Base-by-base conservation (phyloP, 1,140 invertebrate genomes). In the Scaptomyza hsui region DNA sequence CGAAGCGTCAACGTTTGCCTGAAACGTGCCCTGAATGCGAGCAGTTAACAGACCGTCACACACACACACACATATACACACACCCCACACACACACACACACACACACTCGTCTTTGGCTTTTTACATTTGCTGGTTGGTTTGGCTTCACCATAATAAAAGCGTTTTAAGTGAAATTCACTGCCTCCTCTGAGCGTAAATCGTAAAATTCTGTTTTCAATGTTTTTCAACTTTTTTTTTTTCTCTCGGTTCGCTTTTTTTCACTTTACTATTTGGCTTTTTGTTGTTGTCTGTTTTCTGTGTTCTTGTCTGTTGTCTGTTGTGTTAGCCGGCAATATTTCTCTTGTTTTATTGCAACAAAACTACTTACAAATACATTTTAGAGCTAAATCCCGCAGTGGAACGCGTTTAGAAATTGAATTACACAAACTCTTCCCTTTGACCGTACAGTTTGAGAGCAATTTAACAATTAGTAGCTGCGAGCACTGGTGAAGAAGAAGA, bases 131-230 rank as follows among this genome's bases (percentile, higher is more conserved):
- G 44, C 15, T 60, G 45, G 67, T 60, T 60, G 65, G 39, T 60
- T 60, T 60, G 65, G 71, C 57, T 49, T 44, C 59, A 68, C 70
- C 69, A 88, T 86, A 86, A 86, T 88, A 86, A 86, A 86, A 81
- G 81, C 75, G 85, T 86, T 86, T 86, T 88, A 86, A 86, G 81
- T 86, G 81, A 86, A 86, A 86, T 86, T 86, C 81, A 86, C 77
- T 78, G 53, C 76, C 81, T 70, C 51, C 32, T 0, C 32, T 0
- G 62, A 75, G 60, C 73, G 81, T 85, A 86, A 85, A 85, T 80
- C 80, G 80, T 85, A 85, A 85, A 86, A 77, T 85, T 80, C 64
- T 49, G 81, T 80, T 86, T 86, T 86, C 74, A 82, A 82, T 74
- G 55, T 45, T 80, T 78, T 56, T 57, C 47, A 55, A 41, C 47